phyloP scores from a whole-genome alignment of 2,888 invertebrate genomes.

The Sipha maydis region DNA sequence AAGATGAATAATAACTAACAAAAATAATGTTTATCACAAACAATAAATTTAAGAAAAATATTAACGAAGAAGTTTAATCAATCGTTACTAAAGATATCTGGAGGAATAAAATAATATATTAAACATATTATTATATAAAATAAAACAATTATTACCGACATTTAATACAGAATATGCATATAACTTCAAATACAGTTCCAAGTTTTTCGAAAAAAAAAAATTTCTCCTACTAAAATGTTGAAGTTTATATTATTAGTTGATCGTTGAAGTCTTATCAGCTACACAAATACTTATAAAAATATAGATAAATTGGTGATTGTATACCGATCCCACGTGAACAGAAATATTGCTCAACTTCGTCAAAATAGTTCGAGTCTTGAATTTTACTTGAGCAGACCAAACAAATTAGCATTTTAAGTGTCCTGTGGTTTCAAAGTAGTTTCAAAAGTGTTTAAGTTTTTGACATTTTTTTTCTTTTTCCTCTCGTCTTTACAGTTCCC shows the following conservation, averaged over 20 bases:
- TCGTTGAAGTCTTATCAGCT: background rate
- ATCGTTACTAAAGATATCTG: too few relatives aligned
- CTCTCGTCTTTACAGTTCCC: background rate
- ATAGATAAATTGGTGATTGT: constrained; percentile 4
- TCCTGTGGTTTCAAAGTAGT: constrained; percentile 50
- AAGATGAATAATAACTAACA: too few relatives aligned
- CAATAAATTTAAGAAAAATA: too few relatives aligned
- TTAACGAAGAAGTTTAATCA: too few relatives aligned
- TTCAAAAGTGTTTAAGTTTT: constrained; percentile 61
- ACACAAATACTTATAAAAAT: background rate
- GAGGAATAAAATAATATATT: too few relatives aligned
- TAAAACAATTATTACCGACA: background rate
- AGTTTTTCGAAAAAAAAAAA: background rate
- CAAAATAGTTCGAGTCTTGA: constrained; percentile 31
- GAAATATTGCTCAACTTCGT: constrained; percentile 27
- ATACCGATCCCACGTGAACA: background rate
- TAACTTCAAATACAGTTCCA: background rate
- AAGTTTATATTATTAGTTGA: constrained; percentile 1
- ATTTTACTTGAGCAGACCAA: constrained; percentile 26
- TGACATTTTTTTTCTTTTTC: background rate
- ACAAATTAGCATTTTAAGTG: constrained; percentile 61
- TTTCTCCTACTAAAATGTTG: background rate
- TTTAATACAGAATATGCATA: background rate
- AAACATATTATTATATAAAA: background rate
- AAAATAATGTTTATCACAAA: too few relatives aligned